These are phyloP conservation scores for Pteria penguin DNA, from an alignment of 2,888 invertebrate species.

Conservation along the genomic window DNA sequence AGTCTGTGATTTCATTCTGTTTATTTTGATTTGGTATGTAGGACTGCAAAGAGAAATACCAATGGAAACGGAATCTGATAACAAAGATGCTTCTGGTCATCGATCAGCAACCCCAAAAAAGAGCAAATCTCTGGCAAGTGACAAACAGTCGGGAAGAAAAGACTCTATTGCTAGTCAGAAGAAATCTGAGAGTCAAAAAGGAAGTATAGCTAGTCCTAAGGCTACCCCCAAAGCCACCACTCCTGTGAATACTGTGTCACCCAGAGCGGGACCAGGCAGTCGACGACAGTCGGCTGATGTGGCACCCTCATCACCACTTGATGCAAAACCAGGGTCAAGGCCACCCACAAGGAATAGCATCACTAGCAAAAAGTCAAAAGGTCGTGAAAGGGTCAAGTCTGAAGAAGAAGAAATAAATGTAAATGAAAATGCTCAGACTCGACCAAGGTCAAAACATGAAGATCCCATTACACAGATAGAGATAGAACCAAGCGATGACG, in stretches of 20 bases:
- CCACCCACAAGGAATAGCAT: conserved; percentile 42
- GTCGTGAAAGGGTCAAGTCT: conserved; percentile 36
- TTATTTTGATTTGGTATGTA: no score
- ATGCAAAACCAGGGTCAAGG: conserved; percentile 22
- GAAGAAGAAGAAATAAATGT: conserved; percentile 37
- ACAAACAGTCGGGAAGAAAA: conserved; percentile 34
- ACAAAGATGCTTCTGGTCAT: neutral
- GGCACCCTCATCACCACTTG: conserved; percentile 21
- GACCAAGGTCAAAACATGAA: conserved; percentile 54
- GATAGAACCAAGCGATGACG: conserved; percentile 52
- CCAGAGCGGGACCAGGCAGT: neutral
- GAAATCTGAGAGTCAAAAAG: conserved; percentile 20
- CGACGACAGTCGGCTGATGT: neutral
- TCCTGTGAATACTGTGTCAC: conserved; percentile 20
- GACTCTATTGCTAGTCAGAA: conserved; percentile 41
- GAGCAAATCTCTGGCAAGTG: conserved; percentile 15
- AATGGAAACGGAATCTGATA: conserved; percentile 1
- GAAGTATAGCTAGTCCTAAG: conserved; percentile 21
- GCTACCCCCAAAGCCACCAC: conserved; percentile 13
- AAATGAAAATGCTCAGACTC: conserved; percentile 47
- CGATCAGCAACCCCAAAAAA: conserved; percentile 29
- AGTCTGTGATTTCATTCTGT: no score
- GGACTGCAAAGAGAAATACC: conserved; percentile 15
- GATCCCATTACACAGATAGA: conserved; percentile 62
- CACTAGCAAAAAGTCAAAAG: conserved; percentile 49